Percentiles rank a stretch among this genome's conserved stretches.
These are phyloP conservation scores for Egretta garzetta DNA, from an alignment of 2,113 vertebrate species.

Conservation along the genomic window DNA sequence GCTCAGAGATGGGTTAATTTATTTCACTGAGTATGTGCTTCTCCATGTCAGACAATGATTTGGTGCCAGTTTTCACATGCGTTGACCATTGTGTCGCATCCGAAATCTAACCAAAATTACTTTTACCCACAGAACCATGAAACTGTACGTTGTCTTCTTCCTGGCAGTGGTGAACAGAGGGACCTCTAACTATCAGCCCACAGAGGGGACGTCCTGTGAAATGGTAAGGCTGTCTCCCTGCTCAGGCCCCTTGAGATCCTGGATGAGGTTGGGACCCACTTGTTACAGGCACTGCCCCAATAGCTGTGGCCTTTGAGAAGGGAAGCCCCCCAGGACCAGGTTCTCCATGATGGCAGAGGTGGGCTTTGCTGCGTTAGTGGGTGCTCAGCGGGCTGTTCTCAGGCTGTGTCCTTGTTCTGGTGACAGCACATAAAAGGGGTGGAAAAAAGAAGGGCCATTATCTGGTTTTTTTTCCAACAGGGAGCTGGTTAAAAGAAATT, in stretches of 20 bases:
- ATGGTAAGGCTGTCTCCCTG: conserved; percentile 76
- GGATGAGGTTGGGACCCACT: neutral
- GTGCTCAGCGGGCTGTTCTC: neutral
- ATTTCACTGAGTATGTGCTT: neutral
- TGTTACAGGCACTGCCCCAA: neutral
- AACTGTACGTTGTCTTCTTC: conserved; percentile 76
- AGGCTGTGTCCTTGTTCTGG: neutral
- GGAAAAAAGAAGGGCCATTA: neutral
- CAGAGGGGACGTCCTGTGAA: conserved; percentile 73
- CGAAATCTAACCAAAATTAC: neutral
- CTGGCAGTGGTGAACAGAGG: conserved; percentile 73
- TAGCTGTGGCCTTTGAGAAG: neutral
- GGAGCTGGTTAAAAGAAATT: neutral
- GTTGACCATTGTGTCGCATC: fast-evolving
- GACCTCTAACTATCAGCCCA: conserved; percentile 62
- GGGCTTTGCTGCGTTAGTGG: neutral
- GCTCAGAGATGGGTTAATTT: neutral
- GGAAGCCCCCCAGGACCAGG: neutral
- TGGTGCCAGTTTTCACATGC: neutral
- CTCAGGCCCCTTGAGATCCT: neutral
- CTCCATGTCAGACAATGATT: neutral
- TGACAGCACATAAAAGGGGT: neutral
- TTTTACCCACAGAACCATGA: conserved; percentile 83
- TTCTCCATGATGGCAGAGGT: neutral
- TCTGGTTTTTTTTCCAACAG: neutral